These are phyloP conservation scores for Apamea crenata DNA, from an alignment of 2,888 invertebrate genomes.

Conservation along the genomic window DNA sequence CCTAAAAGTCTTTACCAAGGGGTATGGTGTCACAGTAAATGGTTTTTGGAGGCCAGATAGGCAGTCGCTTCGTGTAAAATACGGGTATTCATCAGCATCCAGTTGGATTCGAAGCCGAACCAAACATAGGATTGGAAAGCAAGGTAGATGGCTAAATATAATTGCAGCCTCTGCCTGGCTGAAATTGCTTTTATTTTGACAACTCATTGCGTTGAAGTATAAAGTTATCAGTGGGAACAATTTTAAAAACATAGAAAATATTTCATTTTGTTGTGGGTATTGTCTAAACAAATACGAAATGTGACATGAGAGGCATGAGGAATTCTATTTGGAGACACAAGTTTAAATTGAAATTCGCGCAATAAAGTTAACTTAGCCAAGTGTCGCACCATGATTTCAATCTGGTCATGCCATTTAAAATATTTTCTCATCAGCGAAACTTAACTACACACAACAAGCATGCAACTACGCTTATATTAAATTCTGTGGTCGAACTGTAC, in stretches of 20 bases:
- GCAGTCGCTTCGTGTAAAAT: neutral
- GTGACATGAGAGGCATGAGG: fast-evolving
- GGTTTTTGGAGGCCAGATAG: neutral
- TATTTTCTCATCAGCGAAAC: conserved; percentile 52
- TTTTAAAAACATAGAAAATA: neutral
- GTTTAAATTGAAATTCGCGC: too few relatives aligned
- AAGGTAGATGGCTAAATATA: neutral
- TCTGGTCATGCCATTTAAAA: conserved; percentile 34
- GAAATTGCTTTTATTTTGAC: neutral
- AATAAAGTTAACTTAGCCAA: neutral
- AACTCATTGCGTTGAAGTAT: neutral
- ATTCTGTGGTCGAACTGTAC: conserved; percentile 64
- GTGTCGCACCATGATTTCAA: conserved; percentile 30
- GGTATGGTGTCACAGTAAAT: neutral
- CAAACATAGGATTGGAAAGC: too few relatives aligned
- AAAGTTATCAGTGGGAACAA: neutral
- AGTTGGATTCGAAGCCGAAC: neutral
- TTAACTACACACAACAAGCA: conserved; percentile 32
- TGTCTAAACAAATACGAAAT: neutral
- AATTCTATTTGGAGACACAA: neutral
- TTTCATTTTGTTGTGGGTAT: neutral
- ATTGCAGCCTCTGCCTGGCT: neutral
- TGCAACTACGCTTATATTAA: conserved; percentile 60
- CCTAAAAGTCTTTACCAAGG: neutral
- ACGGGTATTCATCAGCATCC: neutral